Evolutionary conservation across 1,140 invertebrate genomes (phyloP), one percentile per base, ranked within the genome.

Genomic region (Caenorhabditis briggsae): DNA sequence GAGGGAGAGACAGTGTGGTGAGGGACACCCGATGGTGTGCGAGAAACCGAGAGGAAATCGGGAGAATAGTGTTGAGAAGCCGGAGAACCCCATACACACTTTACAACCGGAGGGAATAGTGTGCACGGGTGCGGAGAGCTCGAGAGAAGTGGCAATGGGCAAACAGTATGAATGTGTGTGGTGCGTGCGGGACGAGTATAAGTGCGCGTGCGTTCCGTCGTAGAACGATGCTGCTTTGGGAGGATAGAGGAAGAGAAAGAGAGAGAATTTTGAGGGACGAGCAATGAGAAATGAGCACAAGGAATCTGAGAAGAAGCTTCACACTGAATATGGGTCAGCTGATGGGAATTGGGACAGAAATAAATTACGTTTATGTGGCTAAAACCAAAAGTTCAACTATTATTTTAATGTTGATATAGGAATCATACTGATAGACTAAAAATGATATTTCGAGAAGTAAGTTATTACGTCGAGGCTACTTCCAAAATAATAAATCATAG

Each of bases 151-250:
- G 70, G 43, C 70, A 78, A 78, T 78, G 46, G 25, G 70, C 70
- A 78, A 78, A 78, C 70, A 78, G 70, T 78, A 78, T 70, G 33
- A 43, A n/a, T 59, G 64, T 70, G 64, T 74, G 65, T 78, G 70
- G 33, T 50, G 70, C 70, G 70, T 78, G 70, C 70, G 70, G 46
- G 70, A 53, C 33, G 70, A 78, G 70, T 78, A 78, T 78, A 78
- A 78, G 70, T 78, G 70, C 70, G 70, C 70, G 70, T 78, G 70
- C 70, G 70, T 78, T 78, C 70, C 70, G 46, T 53, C 70, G 46
- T 53, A 78, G 70, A 78, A 78, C 70, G 70, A 78, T 78, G 70
- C 64, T 70, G 64, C 41, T 46, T 50, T 46, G 33, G 70, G 46
- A 50, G 70, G 70, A 33, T 33, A 33, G 33, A 33, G 33, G 33